Conservation (phyloP, 2,797 vertebrate species). For the Anabacerthia variegaticeps region DNA sequence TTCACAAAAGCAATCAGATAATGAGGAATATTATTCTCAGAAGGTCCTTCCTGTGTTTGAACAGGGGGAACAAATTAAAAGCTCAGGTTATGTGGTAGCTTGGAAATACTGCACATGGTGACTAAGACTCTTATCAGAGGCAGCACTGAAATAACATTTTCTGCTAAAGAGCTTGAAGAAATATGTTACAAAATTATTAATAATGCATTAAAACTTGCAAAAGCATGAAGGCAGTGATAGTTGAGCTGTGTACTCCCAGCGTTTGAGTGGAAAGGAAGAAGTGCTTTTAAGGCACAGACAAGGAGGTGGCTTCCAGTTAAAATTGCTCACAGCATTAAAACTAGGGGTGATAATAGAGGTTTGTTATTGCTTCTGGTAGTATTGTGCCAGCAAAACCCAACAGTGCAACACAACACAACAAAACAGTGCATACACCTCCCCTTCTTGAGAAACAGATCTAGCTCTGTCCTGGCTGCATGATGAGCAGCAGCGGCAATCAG, state of each 20-base stretch:
- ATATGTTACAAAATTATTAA: slow-evolving; percentile 70
- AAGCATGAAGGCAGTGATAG: slow-evolving; percentile 50
- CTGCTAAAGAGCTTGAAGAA: slow-evolving; percentile 68
- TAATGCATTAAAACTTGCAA: slow-evolving; percentile 69
- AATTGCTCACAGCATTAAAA: not conserved
- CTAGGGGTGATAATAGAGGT: not conserved
- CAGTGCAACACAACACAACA: not conserved
- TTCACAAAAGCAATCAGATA: slow-evolving; percentile 69
- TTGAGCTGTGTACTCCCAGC: slow-evolving; percentile 24
- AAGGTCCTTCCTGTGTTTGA: slow-evolving; percentile 66
- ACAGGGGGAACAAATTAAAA: slow-evolving; percentile 63
- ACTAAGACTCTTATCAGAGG: slow-evolving; percentile 61
- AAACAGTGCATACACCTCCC: rapidly evolving
- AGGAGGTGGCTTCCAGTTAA: slow-evolving; percentile 15
- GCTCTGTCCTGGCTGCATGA: not conserved
- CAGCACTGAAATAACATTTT: slow-evolving; percentile 63
- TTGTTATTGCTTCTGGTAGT: not conserved
- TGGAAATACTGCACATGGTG: slow-evolving; percentile 48
- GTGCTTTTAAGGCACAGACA: not conserved
- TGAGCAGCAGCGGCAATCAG: not conserved
- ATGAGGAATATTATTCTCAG: slow-evolving; percentile 69
- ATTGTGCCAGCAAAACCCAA: not conserved
- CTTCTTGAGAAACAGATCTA: not conserved
- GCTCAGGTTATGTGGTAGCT: slow-evolving; percentile 53
- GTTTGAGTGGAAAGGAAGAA: slow-evolving; percentile 26